Evolutionary conservation across 2,888 invertebrate genomes (phyloP), one percentile per base, ranked within the genome.

Genomic region (Caradrina clavipalpis): DNA sequence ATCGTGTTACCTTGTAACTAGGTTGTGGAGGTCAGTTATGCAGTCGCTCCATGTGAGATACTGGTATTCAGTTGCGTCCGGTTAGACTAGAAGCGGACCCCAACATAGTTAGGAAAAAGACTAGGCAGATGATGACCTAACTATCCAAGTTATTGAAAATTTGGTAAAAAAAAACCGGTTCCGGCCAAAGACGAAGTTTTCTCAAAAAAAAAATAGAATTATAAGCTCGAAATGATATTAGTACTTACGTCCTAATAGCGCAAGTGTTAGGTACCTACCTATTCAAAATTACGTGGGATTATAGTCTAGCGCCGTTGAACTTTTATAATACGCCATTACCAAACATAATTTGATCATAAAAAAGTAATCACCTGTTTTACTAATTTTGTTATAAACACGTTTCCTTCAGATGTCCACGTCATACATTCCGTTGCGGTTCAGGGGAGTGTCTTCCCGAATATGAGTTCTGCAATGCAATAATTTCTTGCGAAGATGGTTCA

Each of bases 391-490:
- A 63, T 22, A 49, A 79, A 57, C 66, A 49, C 19, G 57, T 31
- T 93, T 92, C 59, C 47, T 74, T 51, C 91, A 96, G 97, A 42
- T 98, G 98, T 88, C 98, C 98, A 22, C 96, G 97, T 47, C 97
- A 98, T 83, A 98, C 98, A 17, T 98, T 98, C 96, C 97, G 98
- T 70, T 98, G 98, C 90, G 97, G 97, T 78, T 98, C 98, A 83
- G 98, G 98, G 31, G 98, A 98, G 89, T 99, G 98, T 88, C 93
- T 98, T 70, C 98, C 98, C 0, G 98, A 98, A 87, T 98, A 98
- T 89, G 98, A 98, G 91, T 98, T 98, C 93, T 99, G 99, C 93
- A 99, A 99, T 93, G 98, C 98, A 7, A 98, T 98, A 66, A 97
- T 98, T 61, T 97, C 97, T 73, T 98, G 98, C 93, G 97, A 97